Percentiles rank a stretch among this genome's conserved stretches.
Evolutionary conservation across 2,888 invertebrate species (phyloP).

Genomic region (Deilephila porcellus): DNA sequence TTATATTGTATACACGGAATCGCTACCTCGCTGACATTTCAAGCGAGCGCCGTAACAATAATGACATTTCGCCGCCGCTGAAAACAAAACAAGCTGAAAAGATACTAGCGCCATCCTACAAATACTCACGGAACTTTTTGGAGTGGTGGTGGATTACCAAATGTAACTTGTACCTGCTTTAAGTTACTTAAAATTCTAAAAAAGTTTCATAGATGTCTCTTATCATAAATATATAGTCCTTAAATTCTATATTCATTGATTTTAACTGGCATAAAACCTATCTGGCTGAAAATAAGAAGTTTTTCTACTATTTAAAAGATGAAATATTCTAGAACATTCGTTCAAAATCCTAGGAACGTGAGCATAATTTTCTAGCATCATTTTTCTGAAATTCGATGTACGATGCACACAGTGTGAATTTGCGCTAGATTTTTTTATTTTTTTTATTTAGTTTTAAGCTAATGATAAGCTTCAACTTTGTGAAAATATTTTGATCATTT

Average conservation of each 20-base stretch:
- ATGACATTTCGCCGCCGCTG: conserved; percentile 70
- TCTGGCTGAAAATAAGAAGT: neutral
- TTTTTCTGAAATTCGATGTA: conserved; percentile 69
- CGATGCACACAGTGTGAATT: conserved; percentile 71
- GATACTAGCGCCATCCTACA: conserved; percentile 56
- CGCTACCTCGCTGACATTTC: conserved; percentile 79
- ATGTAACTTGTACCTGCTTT: neutral
- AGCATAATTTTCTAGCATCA: conserved; percentile 42
- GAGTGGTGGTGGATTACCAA: neutral
- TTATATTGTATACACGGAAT: conserved; percentile 63
- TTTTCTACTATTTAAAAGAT: conserved; percentile 34
- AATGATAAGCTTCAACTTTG: conserved; percentile 74
- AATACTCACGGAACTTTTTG: conserved; percentile 42
- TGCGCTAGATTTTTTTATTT: conserved; percentile 56
- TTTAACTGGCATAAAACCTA: conserved; percentile 11
- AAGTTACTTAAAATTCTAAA: neutral
- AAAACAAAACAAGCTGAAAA: conserved; percentile 79
- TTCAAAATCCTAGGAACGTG: conserved; percentile 47
- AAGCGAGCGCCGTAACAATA: conserved; percentile 80
- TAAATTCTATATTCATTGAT: neutral
- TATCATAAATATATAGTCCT: neutral
- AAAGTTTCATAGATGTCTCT: conserved; percentile 20
- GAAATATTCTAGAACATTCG: conserved; percentile 56
- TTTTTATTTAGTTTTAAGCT: conserved; percentile 77
- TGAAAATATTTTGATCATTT: conserved; percentile 56